Evolutionary conservation across 2,888 invertebrate species (phyloP), one percentile per base, ranked within the genome.

Genomic region (Tetanocera ferruginea): DNA sequence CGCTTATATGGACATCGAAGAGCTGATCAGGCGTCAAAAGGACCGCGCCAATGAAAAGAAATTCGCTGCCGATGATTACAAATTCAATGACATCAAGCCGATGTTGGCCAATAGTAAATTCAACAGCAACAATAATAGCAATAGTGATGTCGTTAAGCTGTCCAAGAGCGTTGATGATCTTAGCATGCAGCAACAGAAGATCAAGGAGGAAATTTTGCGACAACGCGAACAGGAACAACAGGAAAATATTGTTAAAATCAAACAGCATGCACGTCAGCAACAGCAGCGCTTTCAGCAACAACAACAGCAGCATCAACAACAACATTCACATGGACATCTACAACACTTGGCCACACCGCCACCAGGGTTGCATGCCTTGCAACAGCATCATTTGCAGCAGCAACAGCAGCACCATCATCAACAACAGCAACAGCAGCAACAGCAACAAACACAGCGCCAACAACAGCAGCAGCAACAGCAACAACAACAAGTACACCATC

Each of bases 1-100:
- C 34, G 89, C 89, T 70, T 88, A 87, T 78, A 89, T 90, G 89
- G 90, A 90, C 77, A 89, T 90, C 67, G 89, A 89, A 17, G 90
- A 90, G 82, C 82, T 90, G 62, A 85, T 89, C 52, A 81, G 88
- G 43, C 85, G 88, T 2, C 88, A 89, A 76, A 88, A 89, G 82
- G 88, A 87, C 72, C 85, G 86, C 11, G 86, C 86, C 6, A 84
- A 85, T 8, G 79, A 84, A 70, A 87, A 86, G 43, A 87, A 86
- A 11, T 85, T 85, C 76, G 82, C 84, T 4, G 81, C 83, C 1
- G 83, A 83, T 8, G 88, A 88, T 69, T 88, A 85, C 76, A 87
- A 87, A 70, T 88, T 75, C 55, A 55, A 85, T 79, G 87, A 87
- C 57, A 83, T 87, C 72, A 87, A 88, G 76, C 88, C 88, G 4